These are phyloP conservation scores for Adineta ricciae DNA, from an alignment of 2,888 invertebrate species.

Conservation along the genomic window DNA sequence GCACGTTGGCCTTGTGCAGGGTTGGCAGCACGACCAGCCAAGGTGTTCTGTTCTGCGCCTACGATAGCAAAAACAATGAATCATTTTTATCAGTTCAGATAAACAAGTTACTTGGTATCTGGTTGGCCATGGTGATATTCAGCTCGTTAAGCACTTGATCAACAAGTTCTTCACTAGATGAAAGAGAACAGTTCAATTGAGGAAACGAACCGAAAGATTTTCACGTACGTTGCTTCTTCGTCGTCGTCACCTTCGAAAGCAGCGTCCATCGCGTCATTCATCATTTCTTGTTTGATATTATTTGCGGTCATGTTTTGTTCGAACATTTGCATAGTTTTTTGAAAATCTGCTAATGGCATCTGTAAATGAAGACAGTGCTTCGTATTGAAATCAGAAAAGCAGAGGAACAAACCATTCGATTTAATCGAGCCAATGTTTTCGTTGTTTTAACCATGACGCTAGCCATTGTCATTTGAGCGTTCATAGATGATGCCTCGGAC, in stretches of 20 bases:
- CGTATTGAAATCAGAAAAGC: too few relatives aligned
- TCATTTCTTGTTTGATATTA: constrained; percentile 99
- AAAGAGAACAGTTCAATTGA: not conserved
- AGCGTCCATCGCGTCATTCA: constrained; percentile 98
- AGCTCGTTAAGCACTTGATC: constrained; percentile 91
- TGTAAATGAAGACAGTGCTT: too few relatives aligned
- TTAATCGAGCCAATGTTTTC: constrained; percentile 95
- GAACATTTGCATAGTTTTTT: constrained; percentile 83
- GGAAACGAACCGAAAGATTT: not conserved
- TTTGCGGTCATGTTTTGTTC: constrained; percentile 99
- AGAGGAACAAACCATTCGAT: constrained; percentile 56
- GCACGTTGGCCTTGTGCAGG: constrained; percentile 35
- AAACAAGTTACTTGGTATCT: constrained; percentile 44
- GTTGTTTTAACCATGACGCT: constrained; percentile 98
- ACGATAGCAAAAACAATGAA: not conserved
- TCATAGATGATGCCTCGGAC: constrained; percentile 58
- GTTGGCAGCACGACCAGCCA: constrained; percentile 38
- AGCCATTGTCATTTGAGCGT: constrained; percentile 97
- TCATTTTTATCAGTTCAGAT: not conserved
- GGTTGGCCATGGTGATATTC: constrained; percentile 84
- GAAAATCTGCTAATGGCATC: constrained; percentile 94
- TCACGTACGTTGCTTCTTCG: constrained; percentile 76
- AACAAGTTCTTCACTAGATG: constrained; percentile 67
- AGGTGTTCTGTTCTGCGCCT: constrained; percentile 62
- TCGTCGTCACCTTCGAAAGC: constrained; percentile 96